Conservation (phyloP, 2,113 vertebrate genomes). For the Litocranius walleri region DNA sequence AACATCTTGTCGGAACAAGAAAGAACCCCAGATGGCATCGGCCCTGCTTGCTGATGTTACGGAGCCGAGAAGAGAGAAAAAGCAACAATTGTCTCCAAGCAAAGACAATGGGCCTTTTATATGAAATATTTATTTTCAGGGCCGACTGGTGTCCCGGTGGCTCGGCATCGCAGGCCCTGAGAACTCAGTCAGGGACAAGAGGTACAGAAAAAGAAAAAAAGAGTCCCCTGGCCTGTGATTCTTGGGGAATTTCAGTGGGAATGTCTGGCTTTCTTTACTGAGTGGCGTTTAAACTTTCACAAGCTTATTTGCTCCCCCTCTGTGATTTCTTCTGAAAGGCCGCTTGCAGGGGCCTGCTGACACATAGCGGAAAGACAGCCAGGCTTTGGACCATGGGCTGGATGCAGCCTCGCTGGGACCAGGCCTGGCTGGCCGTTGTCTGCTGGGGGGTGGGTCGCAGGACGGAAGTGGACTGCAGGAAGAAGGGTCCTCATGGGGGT, state of each 20-base stretch:
- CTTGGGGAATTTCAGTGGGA: neutral
- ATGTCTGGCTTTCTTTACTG: neutral
- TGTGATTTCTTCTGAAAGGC: neutral
- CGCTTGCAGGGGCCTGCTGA: neutral
- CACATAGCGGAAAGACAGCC: neutral
- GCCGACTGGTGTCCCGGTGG: neutral
- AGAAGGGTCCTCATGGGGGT: neutral
- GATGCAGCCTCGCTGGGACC: neutral
- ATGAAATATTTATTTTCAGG: slow-evolving; percentile 54
- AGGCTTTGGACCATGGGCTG: neutral
- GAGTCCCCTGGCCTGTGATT: neutral
- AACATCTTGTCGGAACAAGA: neutral
- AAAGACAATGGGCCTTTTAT: slow-evolving; percentile 59
- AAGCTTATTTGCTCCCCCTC: neutral
- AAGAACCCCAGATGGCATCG: neutral
- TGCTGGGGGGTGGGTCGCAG: neutral
- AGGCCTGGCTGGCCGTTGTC: neutral
- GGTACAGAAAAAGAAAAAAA: neutral
- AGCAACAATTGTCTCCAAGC: neutral
- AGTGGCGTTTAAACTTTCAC: neutral
- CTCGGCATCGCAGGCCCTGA: neutral
- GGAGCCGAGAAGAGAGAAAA: neutral
- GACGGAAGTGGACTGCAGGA: neutral
- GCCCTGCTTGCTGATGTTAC: neutral
- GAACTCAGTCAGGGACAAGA: neutral